A percentile compares a stretch with the other conserved stretches of the same genome.
phyloP scores from a whole-genome alignment of 2,113 vertebrate genomes.

The Erythrocercus mccallii region DNA sequence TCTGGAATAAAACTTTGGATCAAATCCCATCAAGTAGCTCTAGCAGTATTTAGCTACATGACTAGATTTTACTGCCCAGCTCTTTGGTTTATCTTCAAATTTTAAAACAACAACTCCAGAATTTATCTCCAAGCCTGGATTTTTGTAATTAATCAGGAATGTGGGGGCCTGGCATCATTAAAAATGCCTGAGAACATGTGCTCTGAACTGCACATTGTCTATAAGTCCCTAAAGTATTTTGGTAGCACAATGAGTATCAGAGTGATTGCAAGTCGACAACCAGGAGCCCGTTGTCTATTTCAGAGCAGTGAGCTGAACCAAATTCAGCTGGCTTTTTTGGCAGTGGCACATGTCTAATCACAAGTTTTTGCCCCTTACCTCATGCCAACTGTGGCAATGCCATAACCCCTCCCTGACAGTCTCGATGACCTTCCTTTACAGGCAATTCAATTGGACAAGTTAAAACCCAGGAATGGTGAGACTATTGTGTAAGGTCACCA shows the following conservation, averaged over 20 bases:
- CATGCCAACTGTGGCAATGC: background rate
- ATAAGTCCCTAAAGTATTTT: background rate
- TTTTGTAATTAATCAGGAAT: background rate
- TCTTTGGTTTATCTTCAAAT: background rate
- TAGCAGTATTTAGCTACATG: background rate
- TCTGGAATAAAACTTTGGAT: background rate
- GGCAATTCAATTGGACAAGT: background rate
- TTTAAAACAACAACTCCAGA: background rate
- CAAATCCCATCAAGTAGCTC: background rate
- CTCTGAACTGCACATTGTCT: background rate
- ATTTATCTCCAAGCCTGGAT: background rate
- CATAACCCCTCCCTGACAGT: background rate
- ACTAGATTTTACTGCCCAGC: background rate
- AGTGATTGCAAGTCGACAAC: background rate
- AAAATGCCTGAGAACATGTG: background rate
- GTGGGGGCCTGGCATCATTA: background rate
- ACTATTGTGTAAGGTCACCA: background rate
- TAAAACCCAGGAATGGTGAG: background rate
- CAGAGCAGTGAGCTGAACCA: background rate
- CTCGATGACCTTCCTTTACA: background rate
- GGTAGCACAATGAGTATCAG: background rate
- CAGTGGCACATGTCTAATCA: background rate
- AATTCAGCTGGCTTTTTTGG: background rate
- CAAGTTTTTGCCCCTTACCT: background rate
- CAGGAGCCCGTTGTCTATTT: background rate